These are phyloP conservation scores for Oryzias javanicus DNA, from an alignment of 2,113 vertebrate species.

Conservation along the genomic window DNA sequence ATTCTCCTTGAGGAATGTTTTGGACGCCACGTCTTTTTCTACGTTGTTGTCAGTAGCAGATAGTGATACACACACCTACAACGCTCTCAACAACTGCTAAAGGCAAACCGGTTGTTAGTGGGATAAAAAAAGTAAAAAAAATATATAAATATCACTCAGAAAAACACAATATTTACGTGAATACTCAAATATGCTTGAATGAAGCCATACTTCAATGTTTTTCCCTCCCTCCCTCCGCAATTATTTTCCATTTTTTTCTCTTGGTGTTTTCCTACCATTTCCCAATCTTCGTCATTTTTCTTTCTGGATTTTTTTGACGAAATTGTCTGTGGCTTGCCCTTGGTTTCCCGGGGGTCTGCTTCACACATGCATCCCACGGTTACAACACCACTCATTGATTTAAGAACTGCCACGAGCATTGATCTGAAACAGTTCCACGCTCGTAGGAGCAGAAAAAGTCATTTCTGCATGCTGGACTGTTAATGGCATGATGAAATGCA, in stretches of 20 bases:
- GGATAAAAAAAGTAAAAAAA: too few species aligned
- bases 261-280: constrained; percentile 12
- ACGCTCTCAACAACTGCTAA: too few species aligned
- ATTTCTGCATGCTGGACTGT: constrained; percentile 60
- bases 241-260: not conserved
- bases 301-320: constrained; percentile 18
- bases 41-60: too few species aligned
- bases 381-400: constrained; percentile 75
- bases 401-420: constrained; percentile 67
- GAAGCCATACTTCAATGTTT: not conserved
- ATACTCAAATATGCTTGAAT: not conserved
- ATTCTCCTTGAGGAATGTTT: too few species aligned
- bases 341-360: constrained; percentile 47
- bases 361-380: constrained; percentile 66
- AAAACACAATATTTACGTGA: too few species aligned
- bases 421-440: constrained; percentile 70
- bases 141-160: too few species aligned
- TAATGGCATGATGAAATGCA: constrained; percentile 67
- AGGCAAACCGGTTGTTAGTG: too few species aligned
- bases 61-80: too few species aligned
- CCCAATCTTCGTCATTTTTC: not conserved
- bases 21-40: too few species aligned
- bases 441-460: constrained; percentile 63
- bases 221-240: not conserved
- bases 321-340: constrained; percentile 4